Base-by-base conservation (phyloP, 1,140 invertebrate species). In the Plectus sambesii region DNA sequence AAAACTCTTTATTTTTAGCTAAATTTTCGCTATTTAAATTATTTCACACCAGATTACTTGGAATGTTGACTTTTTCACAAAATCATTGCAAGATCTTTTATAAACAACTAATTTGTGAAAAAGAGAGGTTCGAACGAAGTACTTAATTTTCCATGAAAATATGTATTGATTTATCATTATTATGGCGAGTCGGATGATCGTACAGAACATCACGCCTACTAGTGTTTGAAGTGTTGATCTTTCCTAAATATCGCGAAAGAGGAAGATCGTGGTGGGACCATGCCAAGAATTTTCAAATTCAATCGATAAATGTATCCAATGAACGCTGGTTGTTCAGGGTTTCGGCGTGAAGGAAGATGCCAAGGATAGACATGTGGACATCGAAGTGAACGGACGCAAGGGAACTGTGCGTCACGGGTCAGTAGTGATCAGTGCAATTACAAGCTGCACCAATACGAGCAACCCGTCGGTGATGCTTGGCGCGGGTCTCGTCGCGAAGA, bases 391-490 rank as follows among this genome's bases (percentile, higher is more conserved):
- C 56, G 83, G 81, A 2, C 75, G 81, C 51, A 80, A 86, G 57
- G 92, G 90, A 66, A 77, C 71, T n/a, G 73, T 97, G 19, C 77
- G 69, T 1, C 90, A 97, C 71, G 90, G 90, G 4, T 88, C 85
- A 1, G 88, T 97, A 6, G 83, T 98, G 15, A 94, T 97, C 58
- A 87, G 89, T 0, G 89, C 92, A 19, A 96, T 98, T 55, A 98
- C 92, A 1, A 87, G 84, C 36, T 97, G 92, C 73, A 98, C 92
- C 12, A 98, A 98, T 69, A 97, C 92, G 2, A 87, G 84, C 51
- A 98, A 98, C 71, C 92, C 93, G 0, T 88, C 85, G 55, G 89
- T 96, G 3, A 96, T 96, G 89, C 75, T 96, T 17, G 89, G 86
- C 26, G 87, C 85, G 70, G 81, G 81, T 82, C 53, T 44, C 20